Evolutionary conservation across 2,113 vertebrate genomes (phyloP).

Genomic region (Gasterosteus aculeatus): DNA sequence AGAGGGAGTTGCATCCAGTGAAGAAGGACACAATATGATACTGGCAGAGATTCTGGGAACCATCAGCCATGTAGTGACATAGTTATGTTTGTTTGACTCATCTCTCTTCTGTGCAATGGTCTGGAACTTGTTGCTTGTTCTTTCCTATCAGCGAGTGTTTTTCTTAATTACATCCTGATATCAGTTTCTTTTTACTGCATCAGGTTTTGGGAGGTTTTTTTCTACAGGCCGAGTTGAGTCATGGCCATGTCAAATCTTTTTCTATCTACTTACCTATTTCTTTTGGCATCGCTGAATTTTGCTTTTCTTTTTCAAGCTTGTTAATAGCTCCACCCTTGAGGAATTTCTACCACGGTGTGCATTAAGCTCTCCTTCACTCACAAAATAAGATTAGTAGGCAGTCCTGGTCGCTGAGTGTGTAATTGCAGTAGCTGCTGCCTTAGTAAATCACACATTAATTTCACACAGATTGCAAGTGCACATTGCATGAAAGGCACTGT

Average conservation of each 20-base stretch:
- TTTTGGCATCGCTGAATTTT: slow-evolving; percentile 35
- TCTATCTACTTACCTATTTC: slow-evolving; percentile 27
- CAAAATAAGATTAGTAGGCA: slow-evolving; percentile 57
- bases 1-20: background rate
- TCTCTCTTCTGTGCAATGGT: slow-evolving; percentile 5
- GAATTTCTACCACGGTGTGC: slow-evolving; percentile 27
- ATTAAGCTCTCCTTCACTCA: slow-evolving; percentile 48
- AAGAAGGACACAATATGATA: slow-evolving; percentile 9
- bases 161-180: background rate
- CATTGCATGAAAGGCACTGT: slow-evolving; percentile 53
- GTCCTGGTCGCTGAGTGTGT: slow-evolving; percentile 54
- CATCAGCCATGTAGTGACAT: slow-evolving; percentile 3
- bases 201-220: background rate
- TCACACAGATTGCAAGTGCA: slow-evolving; percentile 63
- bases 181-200: slow-evolving; percentile 6
- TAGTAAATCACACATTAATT: slow-evolving; percentile 63
- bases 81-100: slow-evolving; percentile 19
- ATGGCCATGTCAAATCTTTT: slow-evolving; percentile 21
- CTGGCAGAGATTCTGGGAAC: background rate
- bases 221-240: slow-evolving; percentile 8
- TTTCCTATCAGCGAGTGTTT: background rate
- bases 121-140: slow-evolving; percentile 3
- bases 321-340: slow-evolving; percentile 56
- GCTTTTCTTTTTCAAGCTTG: slow-evolving; percentile 31
- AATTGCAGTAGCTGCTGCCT: slow-evolving; percentile 53